phyloP scores from a whole-genome alignment of 2,797 vertebrate species.

The Ptychadena robeensis region DNA sequence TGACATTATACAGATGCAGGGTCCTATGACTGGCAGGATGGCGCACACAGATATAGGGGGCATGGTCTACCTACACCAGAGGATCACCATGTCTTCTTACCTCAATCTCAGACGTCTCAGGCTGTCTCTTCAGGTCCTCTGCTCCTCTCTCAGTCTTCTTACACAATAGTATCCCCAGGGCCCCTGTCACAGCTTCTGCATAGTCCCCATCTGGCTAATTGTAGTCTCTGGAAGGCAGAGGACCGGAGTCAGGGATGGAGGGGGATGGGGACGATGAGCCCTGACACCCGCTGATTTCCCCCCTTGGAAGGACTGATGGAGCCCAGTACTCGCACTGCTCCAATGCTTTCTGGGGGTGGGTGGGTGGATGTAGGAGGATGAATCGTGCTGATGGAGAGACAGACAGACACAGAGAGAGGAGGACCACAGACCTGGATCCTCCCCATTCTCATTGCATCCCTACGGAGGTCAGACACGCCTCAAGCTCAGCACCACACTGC shows the following conservation, averaged over 20 bases:
- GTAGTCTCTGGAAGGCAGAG: slow-evolving; percentile 43
- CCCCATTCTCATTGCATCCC: slow-evolving; percentile 35
- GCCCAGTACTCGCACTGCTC: slow-evolving; percentile 48
- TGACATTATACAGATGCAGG: neutral
- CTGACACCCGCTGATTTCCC: slow-evolving; percentile 34
- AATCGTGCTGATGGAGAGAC: slow-evolving; percentile 22
- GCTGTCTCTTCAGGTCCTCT: slow-evolving; percentile 42
- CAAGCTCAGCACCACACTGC: slow-evolving; percentile 14
- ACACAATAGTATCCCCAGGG: slow-evolving; percentile 60
- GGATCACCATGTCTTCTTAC: slow-evolving; percentile 26
- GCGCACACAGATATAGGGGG: no score
- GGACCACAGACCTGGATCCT: slow-evolving; percentile 1
- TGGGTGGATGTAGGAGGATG: slow-evolving; percentile 40
- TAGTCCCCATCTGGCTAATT: slow-evolving; percentile 61
- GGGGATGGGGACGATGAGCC: slow-evolving; percentile 47
- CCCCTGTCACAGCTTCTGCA: slow-evolving; percentile 55
- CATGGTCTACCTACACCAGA: no score
- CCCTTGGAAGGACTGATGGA: slow-evolving; percentile 42
- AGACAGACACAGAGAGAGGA: slow-evolving; percentile 43
- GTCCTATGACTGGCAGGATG: no score
- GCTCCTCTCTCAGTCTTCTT: slow-evolving; percentile 21
- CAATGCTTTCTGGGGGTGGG: slow-evolving; percentile 11
- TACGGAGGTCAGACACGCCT: slow-evolving; percentile 55
- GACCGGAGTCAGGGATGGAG: slow-evolving; percentile 19
- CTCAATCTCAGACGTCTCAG: slow-evolving; percentile 38